These are phyloP conservation scores for Gasteruption jaculator DNA, from an alignment of 2,888 invertebrate genomes.

Conservation along the genomic window DNA sequence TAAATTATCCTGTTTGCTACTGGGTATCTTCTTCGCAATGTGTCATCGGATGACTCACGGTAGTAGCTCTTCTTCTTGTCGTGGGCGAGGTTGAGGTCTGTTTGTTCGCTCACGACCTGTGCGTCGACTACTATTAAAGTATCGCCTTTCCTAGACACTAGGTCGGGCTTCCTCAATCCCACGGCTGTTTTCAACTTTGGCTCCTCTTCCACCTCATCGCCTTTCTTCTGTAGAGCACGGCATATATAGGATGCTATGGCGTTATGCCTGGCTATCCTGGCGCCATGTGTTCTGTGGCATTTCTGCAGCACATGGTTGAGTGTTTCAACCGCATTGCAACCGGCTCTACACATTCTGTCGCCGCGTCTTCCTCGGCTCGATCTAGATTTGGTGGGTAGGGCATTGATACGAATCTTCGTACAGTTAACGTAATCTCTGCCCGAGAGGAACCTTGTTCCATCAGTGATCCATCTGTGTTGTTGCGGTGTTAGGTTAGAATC, in stretches of 20 bases:
- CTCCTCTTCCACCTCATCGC: constrained; percentile 19
- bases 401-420: constrained; percentile 31
- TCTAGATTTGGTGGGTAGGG: constrained; percentile 32
- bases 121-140: background rate
- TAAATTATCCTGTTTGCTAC: background rate
- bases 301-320: constrained; percentile 34
- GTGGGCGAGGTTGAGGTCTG: background rate
- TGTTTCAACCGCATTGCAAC: constrained; percentile 34
- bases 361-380: constrained; percentile 25
- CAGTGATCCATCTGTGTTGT: constrained; percentile 15
- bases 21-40: no score
- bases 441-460: constrained; percentile 12
- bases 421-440: constrained; percentile 19
- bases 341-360: constrained; percentile 30
- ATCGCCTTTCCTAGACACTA: background rate
- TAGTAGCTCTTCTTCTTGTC: background rate
- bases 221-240: constrained; percentile 16
- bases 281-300: constrained; percentile 37
- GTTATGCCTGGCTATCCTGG: constrained; percentile 36
- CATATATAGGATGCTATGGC: constrained; percentile 21
- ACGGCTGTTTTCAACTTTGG: constrained; percentile 20
- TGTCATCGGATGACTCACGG: no score
- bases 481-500: background rate
- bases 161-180: constrained; percentile 10
- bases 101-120: constrained; percentile 1